Percentiles rank a stretch among this genome's conserved stretches.
Evolutionary conservation across 2,113 vertebrate genomes (phyloP).

Genomic region (Eublepharis macularius): DNA sequence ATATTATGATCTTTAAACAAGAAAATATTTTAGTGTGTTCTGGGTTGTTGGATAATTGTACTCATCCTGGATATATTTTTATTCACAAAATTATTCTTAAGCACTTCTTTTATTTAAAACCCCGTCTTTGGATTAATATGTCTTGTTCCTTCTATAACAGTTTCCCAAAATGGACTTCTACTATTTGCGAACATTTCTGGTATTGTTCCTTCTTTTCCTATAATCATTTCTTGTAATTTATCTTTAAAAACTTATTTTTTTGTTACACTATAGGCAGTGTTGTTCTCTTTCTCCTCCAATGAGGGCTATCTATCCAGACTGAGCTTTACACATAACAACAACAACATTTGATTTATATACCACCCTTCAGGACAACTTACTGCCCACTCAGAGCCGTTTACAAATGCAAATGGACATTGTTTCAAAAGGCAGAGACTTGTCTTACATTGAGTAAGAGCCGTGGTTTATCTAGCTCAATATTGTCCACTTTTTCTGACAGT

Average conservation of each 20-base stretch:
- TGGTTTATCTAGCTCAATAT: too few species aligned
- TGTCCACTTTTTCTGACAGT: too few species aligned
- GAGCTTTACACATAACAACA: neutral
- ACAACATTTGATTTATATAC: too few species aligned
- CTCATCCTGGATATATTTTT: neutral
- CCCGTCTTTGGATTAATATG: neutral
- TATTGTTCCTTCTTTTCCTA: neutral
- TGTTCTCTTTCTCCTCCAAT: neutral
- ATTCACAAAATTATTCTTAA: neutral
- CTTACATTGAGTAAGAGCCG: too few species aligned
- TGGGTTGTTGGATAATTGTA: neutral
- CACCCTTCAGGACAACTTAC: too few species aligned
- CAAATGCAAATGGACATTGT: too few species aligned
- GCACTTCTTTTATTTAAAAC: neutral
- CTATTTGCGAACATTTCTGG: neutral
- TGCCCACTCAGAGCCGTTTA: too few species aligned
- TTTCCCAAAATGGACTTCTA: neutral
- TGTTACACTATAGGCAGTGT: neutral
- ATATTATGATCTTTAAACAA: conserved; percentile 3
- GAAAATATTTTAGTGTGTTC: neutral
- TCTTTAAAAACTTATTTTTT: neutral
- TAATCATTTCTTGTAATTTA: neutral
- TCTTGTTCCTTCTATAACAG: neutral
- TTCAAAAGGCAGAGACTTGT: too few species aligned
- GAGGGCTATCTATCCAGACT: too few species aligned